These are phyloP conservation scores for Zophobas morio DNA, from an alignment of 1,140 invertebrate species.

Conservation along the genomic window DNA sequence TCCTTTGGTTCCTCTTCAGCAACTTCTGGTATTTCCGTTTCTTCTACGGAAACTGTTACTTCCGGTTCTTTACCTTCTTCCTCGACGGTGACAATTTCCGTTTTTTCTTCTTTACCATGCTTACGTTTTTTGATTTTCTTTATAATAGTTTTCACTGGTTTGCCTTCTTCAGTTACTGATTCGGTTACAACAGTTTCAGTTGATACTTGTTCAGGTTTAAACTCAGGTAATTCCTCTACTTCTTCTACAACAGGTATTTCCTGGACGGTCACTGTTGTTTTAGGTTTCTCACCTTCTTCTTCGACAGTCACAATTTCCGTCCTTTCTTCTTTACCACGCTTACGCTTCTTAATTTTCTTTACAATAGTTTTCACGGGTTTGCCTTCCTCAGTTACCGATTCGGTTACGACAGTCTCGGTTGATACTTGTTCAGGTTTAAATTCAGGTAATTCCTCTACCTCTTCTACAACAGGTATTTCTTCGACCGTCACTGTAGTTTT, in stretches of 20 bases:
- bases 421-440: conserved; percentile 64
- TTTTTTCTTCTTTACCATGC: conserved; percentile 61
- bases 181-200: conserved; percentile 54
- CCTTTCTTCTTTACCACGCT: conserved; percentile 64
- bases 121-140: conserved; percentile 65
- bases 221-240: conserved; percentile 57
- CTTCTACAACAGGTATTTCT: conserved; percentile 53
- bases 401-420: conserved; percentile 58
- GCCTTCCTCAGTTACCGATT: conserved; percentile 27
- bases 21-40: conserved; percentile 55
- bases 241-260: conserved; percentile 57
- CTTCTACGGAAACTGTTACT: conserved; percentile 60
- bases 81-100: conserved; percentile 63
- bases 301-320: conserved; percentile 68
- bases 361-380: conserved; percentile 64
- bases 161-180: conserved; percentile 51
- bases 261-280: conserved; percentile 64
- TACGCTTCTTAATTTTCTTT: conserved; percentile 59
- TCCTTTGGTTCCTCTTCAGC: conserved; percentile 57
- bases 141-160: conserved; percentile 58
- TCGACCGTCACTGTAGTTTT: conserved; percentile 51
- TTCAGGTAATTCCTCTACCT: conserved; percentile 47
- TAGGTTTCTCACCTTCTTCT: conserved; percentile 67
- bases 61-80: conserved; percentile 57
- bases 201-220: conserved; percentile 29